phyloP scores from a whole-genome alignment of 2,113 vertebrate genomes.

The Formicarius rufipectus region DNA sequence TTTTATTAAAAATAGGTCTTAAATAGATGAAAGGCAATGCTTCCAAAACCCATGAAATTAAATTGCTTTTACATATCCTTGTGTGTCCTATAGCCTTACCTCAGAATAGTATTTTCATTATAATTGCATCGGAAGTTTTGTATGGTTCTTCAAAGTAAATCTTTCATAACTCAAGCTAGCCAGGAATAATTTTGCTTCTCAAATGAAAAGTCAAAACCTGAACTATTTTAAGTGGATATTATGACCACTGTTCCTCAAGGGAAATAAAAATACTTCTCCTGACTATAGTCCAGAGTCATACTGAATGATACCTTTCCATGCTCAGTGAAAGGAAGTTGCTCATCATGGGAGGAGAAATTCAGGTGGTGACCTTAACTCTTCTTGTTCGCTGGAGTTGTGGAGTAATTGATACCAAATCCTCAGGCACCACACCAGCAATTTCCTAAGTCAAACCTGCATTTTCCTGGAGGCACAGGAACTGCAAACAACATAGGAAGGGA shows the following conservation, averaged over 20 bases:
- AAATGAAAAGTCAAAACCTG: not conserved
- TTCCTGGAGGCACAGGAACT: not conserved
- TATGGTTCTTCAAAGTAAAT: not conserved
- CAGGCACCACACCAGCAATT: not conserved
- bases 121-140: slow-evolving; percentile 3
- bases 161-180: not conserved
- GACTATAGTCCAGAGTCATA: not conserved
- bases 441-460: not conserved
- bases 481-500: not conserved
- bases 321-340: not conserved
- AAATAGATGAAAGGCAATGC: not conserved
- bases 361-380: not conserved
- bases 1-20: slow-evolving; percentile 22
- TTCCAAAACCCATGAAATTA: not conserved
- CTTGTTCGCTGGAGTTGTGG: not conserved
- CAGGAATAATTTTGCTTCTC: not conserved
- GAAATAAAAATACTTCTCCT: not conserved
- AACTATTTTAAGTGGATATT: not conserved
- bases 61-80: not conserved
- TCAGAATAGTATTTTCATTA: slow-evolving; percentile 7
- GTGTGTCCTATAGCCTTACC: not conserved
- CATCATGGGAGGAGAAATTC: not conserved
- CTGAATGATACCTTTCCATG: not conserved
- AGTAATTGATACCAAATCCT: not conserved
- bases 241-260: not conserved